Base-by-base conservation (phyloP, 2,113 vertebrate genomes). In the Protobothrops flavoviridis region DNA sequence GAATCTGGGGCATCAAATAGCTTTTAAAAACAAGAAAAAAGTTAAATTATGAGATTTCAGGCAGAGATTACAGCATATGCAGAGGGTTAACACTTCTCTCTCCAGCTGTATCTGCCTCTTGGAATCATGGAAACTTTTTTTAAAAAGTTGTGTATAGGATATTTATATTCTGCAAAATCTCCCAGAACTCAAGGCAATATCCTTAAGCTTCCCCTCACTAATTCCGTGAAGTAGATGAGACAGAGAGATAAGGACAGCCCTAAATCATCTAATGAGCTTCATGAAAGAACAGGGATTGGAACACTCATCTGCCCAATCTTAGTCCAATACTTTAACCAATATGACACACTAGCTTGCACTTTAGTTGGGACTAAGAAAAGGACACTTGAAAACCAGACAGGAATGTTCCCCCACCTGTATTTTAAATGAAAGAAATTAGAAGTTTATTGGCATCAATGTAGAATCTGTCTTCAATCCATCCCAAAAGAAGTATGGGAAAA, bases 391-490 rank as follows among this genome's bases (percentile, higher is more conserved):
- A 50, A 17, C 5, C 23, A 11, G 4, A 69, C 6, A 10, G 89
- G 43, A 8, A 90, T 69, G 26, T 20, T 89, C 69, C 26, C 26
- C 8, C 7, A 90, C 7, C 24, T 45, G 39, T 50, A 50, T 33
- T 59, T 61, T 52, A n/a, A 43, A 91, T 48, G 64, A 92, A 87
- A 12, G 61, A 48, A 6, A 13, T 50, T 26, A 93, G 29, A 81
- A 48, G 11, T 5, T 8, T 90, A 7, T 59, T 86, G 29, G 29
- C 59, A 59, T 50, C 59, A 55, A 69, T 89, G 64, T 89, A 57
- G 15, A 85, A 59, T 95, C 93, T 94, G 17, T 10, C 93, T 95
- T 90, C 94, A 93, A 93, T 93, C 89, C 95, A 93, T 92, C 93
- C 95, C 93, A 95, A 93, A 43, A 92, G 64, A 93, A 93, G 93